A percentile compares a stretch with the other conserved stretches of the same genome.
Conservation (phyloP, 2,888 invertebrate genomes). For the Anoplius nigerrimus region DNA sequence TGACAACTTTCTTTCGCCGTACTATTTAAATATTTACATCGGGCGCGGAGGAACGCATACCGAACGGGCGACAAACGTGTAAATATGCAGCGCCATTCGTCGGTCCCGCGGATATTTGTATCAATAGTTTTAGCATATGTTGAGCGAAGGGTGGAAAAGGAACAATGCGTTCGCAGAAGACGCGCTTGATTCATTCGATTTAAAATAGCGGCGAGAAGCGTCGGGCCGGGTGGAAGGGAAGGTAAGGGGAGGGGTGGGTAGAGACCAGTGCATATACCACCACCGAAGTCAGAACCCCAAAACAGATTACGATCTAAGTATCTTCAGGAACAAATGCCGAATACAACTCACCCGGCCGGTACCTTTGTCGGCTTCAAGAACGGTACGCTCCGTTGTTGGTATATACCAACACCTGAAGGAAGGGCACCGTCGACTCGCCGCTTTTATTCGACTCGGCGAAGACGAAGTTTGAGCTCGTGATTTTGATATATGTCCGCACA, state of each 20-base stretch:
- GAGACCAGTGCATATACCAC: slow-evolving; percentile 33
- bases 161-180: no score
- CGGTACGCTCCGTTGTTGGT: slow-evolving; percentile 57
- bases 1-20: no score
- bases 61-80: no score
- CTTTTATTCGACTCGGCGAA: no score
- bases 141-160: not conserved
- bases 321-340: slow-evolving; percentile 72
- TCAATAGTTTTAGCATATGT: not conserved
- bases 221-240: not conserved
- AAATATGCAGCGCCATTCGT: not conserved
- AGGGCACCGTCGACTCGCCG: no score
- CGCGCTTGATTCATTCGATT: not conserved
- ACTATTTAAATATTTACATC: no score
- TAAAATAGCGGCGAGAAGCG: slow-evolving; percentile 7
- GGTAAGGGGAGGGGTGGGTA: slow-evolving; percentile 21
- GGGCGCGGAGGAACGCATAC: no score
- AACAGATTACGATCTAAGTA: slow-evolving; percentile 70
- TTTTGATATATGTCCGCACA: no score
- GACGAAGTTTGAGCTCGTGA: no score
- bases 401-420: slow-evolving; percentile 66
- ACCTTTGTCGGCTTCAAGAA: slow-evolving; percentile 69
- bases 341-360: slow-evolving; percentile 65
- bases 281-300: slow-evolving; percentile 58
- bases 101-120: not conserved